Evolutionary conservation across 2,888 invertebrate species (phyloP), one percentile per base, ranked within the genome.

Genomic region (Philonicus albiceps): DNA sequence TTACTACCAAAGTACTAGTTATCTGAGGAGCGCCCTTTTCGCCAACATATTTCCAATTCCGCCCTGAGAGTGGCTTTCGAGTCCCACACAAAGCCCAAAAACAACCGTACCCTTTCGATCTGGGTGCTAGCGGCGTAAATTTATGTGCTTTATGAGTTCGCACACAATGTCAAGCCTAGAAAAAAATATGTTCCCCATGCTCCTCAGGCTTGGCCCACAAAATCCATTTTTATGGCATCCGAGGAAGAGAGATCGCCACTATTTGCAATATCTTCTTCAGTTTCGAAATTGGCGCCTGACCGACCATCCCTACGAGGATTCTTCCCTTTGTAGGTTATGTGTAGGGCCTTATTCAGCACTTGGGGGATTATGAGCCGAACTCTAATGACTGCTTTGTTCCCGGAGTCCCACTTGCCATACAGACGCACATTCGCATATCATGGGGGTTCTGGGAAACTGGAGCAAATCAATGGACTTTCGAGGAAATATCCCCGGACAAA

Each of bases 221-320:
- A 81, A 81, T 64, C 30, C 81, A 81, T 11, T 64, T 64, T 64
- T 64, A 55, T 34, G 13, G 8, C 19, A 31, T n/a, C 5, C 8
- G 27, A n/a, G 78, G 30, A 27, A 5, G 13, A 13, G 13, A 13
- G 16, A 30, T 30, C 16, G 53, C 30, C 11, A 30, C 49, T 78
- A 78, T 64, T 81, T 81, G 81, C 49, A 64, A 81, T 81, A 64
- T 34, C 64, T 34, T 81, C 55, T 64, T 22, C 27, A 64, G 22
- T 81, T n/a, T 81, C 37, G 81, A 81, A 80, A 81, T 81, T 81
- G 81, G 81, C 55, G 81, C 81, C 81, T 64, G 81, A 81, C 81
- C 81, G 81, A 55, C 31, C 31, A 64, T 49, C 81, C 55, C 8
- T 81, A 49, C 37, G 43, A 16, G 43, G 37, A 16, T 49, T 78